A percentile compares a stretch with the other conserved stretches of the same genome.
phyloP scores from a whole-genome alignment of 2,888 invertebrate species.

The Parasteatoda lunata region DNA sequence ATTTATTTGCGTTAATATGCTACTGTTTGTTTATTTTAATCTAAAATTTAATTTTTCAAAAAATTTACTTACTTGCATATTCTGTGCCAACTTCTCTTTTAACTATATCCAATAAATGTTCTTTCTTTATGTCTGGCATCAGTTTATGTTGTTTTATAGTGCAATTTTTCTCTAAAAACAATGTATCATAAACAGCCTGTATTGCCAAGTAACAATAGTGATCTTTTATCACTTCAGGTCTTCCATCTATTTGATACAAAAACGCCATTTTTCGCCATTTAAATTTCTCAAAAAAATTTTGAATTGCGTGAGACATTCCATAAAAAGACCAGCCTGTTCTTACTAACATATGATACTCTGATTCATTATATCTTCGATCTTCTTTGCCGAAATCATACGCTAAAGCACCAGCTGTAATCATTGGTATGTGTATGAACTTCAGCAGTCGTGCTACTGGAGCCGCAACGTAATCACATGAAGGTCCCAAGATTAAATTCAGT shows the following conservation, averaged over 20 bases:
- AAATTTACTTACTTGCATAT: slow-evolving; percentile 80
- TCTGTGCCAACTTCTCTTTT: slow-evolving; percentile 77
- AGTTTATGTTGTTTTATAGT: slow-evolving; percentile 14
- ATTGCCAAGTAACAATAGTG: slow-evolving; percentile 46
- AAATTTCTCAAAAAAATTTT: slow-evolving; percentile 12
- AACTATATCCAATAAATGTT: slow-evolving; percentile 78
- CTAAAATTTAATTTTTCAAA: neutral
- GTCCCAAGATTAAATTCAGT: slow-evolving; percentile 66
- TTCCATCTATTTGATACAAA: slow-evolving; percentile 39
- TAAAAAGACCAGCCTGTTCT: slow-evolving; percentile 79
- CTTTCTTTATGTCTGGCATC: neutral
- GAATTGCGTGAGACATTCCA: slow-evolving; percentile 53
- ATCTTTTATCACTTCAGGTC: slow-evolving; percentile 30
- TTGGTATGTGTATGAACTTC: slow-evolving; percentile 82
- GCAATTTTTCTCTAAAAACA: slow-evolving; percentile 12
- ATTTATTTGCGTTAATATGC: no score
- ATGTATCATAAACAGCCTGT: neutral
- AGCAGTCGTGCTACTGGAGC: slow-evolving; percentile 86
- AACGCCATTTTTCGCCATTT: slow-evolving; percentile 25
- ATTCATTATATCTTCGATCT: slow-evolving; percentile 80
- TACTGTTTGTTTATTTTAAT: no score
- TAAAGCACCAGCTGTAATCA: slow-evolving; percentile 87
- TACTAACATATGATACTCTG: slow-evolving; percentile 87
- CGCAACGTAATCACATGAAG: slow-evolving; percentile 71
- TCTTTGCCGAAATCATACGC: slow-evolving; percentile 84